Evolutionary conservation across 2,797 vertebrate genomes (phyloP), one percentile per base, ranked within the genome.

Genomic region (Carcharodon carcharias): DNA sequence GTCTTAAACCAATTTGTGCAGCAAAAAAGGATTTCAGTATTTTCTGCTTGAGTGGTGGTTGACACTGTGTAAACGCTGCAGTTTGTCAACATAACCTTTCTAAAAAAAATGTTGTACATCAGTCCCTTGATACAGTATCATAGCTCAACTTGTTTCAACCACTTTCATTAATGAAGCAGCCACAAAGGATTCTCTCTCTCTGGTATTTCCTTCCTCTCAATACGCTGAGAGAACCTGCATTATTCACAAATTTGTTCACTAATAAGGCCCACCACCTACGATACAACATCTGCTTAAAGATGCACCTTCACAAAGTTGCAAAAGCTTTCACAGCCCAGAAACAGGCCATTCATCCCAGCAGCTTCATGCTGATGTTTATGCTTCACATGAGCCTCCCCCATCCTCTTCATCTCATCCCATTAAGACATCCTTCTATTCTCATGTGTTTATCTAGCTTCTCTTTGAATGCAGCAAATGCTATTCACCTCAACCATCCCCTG

Each of bases 1-100:
- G 35, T 92, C 63, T 21, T 92, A 63, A 92, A 92, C 58, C 35
- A 92, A 92, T 92, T 61, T 9, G 35, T 92, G 31, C 58, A n/a
- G 58, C 87, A 63, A 26, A 50, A 77, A n/a, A 63, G 89, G 89
- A n/a, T 92, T 92, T 92, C 89, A 63, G 89, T 92, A 92, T 61
- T 63, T 92, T 31, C 58, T 92, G 58, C 28, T n/a, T 92, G 89
- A 61, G 56, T 63, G 56, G 31, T 61, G 56, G 31, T 35, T 92
- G 56, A 63, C 26, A 61, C 31, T 85, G 31, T 88, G 89, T 63
- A 92, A 92, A 92, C 11, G 89, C 35, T 63, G 58, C 89, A 35
- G 56, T 92, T 92, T 92, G 31, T 61, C 89, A 92, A 6, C 35
- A 16, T 92, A 63, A 92, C 89, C 89, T 92, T 92, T 92, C 31